Evolutionary conservation across 2,797 vertebrate species (phyloP).

Genomic region (Eulemur albifrons): DNA sequence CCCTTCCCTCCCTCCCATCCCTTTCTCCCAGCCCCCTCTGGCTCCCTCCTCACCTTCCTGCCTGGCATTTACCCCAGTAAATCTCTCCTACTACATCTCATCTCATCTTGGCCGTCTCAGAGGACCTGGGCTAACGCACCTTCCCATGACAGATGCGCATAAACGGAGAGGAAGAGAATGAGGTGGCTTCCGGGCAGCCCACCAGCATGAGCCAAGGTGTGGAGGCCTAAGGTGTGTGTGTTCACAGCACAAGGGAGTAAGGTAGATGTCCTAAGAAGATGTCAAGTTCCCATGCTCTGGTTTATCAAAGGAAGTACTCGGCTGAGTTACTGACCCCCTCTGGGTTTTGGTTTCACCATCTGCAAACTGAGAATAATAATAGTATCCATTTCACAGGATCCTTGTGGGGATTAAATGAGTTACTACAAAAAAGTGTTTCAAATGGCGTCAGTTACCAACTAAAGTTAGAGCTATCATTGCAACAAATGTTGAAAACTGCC

Average conservation of each 20-base stretch:
- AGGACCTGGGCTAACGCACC: neutral
- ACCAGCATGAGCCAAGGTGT: too few relatives aligned
- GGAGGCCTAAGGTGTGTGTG: neutral
- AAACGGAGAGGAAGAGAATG: neutral
- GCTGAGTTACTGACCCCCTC: neutral
- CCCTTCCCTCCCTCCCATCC: neutral
- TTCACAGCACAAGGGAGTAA: too few relatives aligned
- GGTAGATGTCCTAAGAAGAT: neutral
- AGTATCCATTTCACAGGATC: neutral
- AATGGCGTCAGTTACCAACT: neutral
- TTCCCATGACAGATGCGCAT: neutral
- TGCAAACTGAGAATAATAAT: neutral
- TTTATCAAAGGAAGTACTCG: neutral
- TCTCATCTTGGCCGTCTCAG: neutral
- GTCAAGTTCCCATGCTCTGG: too few relatives aligned
- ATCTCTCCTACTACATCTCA: neutral
- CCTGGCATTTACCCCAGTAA: neutral
- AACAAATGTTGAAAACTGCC: neutral
- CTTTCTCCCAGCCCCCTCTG: neutral
- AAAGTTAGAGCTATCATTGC: neutral
- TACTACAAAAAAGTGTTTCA: neutral
- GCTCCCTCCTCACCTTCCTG: neutral
- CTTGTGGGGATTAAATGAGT: neutral
- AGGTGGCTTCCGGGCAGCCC: neutral
- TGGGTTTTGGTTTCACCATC: neutral